Evolutionary conservation across 1,140 invertebrate genomes (phyloP).

Genomic region (Triops longicaudatus): DNA sequence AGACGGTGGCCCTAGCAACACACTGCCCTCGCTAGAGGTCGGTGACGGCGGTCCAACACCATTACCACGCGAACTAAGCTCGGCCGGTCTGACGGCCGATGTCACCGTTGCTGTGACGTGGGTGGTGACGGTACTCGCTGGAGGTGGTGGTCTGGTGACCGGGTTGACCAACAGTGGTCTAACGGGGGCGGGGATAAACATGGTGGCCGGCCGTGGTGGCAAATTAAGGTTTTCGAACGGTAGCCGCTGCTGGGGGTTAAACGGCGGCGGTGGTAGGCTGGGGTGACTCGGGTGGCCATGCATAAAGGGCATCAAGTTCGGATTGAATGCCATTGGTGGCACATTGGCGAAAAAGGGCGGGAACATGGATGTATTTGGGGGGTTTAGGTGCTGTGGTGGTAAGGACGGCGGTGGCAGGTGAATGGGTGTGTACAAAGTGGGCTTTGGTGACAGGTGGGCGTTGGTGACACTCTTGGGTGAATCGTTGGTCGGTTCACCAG

Average conservation of each 20-base stretch:
- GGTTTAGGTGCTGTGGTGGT: slow-evolving; percentile 4
- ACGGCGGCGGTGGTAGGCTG: background rate
- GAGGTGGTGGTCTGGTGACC: background rate
- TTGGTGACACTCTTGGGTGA: slow-evolving; percentile 1
- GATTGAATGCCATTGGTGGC: background rate
- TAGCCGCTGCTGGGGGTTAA: background rate
- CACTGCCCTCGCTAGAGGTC: slow-evolving; percentile 26
- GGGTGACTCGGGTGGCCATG: background rate
- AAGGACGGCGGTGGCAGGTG: background rate
- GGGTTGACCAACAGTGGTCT: background rate
- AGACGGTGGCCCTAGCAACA: slow-evolving; percentile 23
- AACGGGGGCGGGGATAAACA: background rate
- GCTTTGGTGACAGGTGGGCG: background rate
- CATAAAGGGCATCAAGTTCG: background rate
- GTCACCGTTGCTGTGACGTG: background rate
- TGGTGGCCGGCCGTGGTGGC: background rate
- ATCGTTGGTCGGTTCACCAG: slow-evolving; percentile 18
- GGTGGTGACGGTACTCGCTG: background rate
- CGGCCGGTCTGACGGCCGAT: background rate
- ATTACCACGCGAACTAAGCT: background rate
- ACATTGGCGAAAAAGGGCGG: background rate
- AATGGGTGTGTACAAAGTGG: background rate
- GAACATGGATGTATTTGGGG: background rate
- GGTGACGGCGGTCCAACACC: slow-evolving; percentile 20
- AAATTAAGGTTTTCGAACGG: background rate